Evolutionary conservation across 2,113 vertebrate species (phyloP).

Genomic region (Nymphicus hollandicus): DNA sequence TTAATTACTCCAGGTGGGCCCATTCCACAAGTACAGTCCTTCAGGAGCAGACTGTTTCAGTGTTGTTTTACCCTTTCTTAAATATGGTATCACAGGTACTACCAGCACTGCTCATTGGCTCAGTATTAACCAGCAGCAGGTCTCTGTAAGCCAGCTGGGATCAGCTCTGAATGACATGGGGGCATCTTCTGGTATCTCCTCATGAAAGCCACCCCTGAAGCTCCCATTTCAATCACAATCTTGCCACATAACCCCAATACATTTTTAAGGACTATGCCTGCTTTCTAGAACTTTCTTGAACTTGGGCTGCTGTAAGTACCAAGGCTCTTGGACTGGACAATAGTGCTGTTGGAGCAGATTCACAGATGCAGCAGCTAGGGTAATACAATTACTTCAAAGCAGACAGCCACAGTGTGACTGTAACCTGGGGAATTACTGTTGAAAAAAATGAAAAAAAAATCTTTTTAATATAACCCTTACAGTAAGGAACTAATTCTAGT

Average conservation of each 20-base stretch:
- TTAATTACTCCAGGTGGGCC: not conserved
- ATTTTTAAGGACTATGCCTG: not conserved
- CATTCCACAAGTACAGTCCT: not conserved
- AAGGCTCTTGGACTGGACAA: not conserved
- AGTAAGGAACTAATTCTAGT: not conserved
- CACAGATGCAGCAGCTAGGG: not conserved
- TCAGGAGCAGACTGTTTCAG: not conserved
- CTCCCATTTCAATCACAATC: not conserved
- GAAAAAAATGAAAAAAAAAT: not conserved
- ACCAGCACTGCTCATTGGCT: not conserved
- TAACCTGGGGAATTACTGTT: not conserved
- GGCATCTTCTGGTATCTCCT: not conserved
- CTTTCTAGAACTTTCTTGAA: not conserved
- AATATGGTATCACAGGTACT: not conserved
- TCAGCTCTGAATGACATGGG: not conserved
- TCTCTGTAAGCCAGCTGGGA: not conserved
- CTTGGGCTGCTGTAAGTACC: not conserved
- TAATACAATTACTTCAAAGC: not conserved
- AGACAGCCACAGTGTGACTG: not conserved
- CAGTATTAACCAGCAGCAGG: accelerated
- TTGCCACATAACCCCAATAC: not conserved
- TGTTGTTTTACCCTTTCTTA: not conserved
- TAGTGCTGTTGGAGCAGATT: not conserved
- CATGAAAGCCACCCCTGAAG: not conserved
- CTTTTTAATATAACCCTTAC: not conserved